phyloP scores from a whole-genome alignment of 2,888 invertebrate genomes.

The Pachydiplax longipennis region DNA sequence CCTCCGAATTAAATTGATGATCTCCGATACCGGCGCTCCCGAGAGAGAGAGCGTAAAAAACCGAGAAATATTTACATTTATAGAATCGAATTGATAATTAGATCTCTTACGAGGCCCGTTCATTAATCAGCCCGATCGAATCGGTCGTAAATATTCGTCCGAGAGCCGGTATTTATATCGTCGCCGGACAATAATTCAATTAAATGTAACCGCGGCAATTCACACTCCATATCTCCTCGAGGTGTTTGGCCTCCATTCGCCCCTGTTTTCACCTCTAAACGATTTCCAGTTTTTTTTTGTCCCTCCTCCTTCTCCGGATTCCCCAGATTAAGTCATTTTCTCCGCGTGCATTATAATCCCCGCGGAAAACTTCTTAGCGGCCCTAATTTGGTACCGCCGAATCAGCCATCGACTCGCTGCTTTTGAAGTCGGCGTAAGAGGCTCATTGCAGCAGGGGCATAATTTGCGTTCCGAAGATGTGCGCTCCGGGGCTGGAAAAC shows the following conservation, averaged over 20 bases:
- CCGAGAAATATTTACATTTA: not conserved
- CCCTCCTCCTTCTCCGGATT: not conserved
- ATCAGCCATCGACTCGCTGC: not conserved
- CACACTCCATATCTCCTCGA: not conserved
- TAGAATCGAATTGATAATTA: not conserved
- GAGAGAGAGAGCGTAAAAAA: not conserved
- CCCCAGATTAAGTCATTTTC: slow-evolving; percentile 28
- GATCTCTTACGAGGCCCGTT: not conserved
- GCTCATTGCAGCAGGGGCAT: slow-evolving; percentile 14
- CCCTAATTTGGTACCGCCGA: slow-evolving; percentile 22
- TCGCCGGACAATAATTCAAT: not conserved
- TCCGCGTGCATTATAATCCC: slow-evolving; percentile 18
- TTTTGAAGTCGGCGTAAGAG: not conserved
- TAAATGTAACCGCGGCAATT: not conserved
- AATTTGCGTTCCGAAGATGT: slow-evolving; percentile 23
- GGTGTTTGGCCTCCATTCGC: not conserved
- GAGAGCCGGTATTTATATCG: not conserved
- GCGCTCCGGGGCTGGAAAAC: slow-evolving; percentile 2
- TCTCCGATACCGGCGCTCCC: not conserved
- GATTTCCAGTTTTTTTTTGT: not conserved
- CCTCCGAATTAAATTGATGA: not conserved
- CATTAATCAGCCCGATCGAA: not conserved
- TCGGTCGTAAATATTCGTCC: not conserved
- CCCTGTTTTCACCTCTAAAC: not conserved
- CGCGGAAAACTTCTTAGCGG: slow-evolving; percentile 2